Conservation (phyloP, 2,888 invertebrate genomes). For the Hypomecis punctinalis region DNA sequence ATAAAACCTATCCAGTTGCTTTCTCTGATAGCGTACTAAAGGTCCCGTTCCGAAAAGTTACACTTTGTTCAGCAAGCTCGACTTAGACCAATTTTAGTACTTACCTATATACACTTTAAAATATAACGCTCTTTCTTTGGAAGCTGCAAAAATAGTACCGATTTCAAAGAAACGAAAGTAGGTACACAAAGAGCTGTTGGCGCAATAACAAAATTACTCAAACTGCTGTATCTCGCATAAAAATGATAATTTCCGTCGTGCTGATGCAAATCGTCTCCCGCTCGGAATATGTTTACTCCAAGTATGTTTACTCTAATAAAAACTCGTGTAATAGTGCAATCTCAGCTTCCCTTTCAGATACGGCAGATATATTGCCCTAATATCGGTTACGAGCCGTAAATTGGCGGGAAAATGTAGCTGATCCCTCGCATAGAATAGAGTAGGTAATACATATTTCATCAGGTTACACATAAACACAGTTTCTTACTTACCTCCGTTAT, state of each 20-base stretch:
- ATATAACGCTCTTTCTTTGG: too few relatives aligned
- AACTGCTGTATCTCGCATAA: conserved; percentile 38
- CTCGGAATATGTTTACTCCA: conserved; percentile 40
- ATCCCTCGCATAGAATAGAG: conserved; percentile 64
- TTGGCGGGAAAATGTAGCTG: conserved; percentile 69
- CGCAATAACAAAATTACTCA: conserved; percentile 31
- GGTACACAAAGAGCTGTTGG: conserved; percentile 3
- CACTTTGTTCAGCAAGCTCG: too few relatives aligned
- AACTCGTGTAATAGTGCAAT: conserved; percentile 68
- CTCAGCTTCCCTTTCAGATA: conserved; percentile 68
- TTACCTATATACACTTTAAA: too few relatives aligned
- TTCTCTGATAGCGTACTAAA: too few relatives aligned
- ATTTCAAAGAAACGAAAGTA: not conserved
- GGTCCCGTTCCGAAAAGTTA: too few relatives aligned
- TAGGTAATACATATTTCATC: conserved; percentile 70
- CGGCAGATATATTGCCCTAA: conserved; percentile 71
- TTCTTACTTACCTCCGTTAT: conserved; percentile 16
- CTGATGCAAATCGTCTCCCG: conserved; percentile 48
- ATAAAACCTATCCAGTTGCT: too few relatives aligned
- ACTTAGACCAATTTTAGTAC: too few relatives aligned
- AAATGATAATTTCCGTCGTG: conserved; percentile 48
- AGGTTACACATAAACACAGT: conserved; percentile 49
- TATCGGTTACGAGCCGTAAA: conserved; percentile 67
- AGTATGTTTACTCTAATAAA: conserved; percentile 58
- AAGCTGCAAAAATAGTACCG: too few relatives aligned